These are phyloP conservation scores for Capitella teleta DNA, from an alignment of 1,140 invertebrate genomes.

Conservation along the genomic window DNA sequence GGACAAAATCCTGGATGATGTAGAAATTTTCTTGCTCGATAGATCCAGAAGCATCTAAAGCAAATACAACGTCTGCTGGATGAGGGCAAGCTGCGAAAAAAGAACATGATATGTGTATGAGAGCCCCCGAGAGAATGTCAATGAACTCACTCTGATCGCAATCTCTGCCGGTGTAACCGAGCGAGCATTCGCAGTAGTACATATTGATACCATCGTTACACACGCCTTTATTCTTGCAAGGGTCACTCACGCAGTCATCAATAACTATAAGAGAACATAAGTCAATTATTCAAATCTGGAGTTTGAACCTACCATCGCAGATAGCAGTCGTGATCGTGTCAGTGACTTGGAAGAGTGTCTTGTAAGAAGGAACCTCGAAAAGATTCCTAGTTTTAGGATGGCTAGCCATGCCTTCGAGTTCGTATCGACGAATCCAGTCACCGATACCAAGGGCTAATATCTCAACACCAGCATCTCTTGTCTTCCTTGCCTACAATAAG, in stretches of 20 bases:
- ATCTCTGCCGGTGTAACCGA: constrained; percentile 50
- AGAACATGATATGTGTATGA: not conserved
- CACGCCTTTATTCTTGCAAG: constrained; percentile 72
- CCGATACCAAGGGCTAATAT: constrained; percentile 18
- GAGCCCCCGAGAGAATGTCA: not conserved
- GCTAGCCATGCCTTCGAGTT: constrained; percentile 12
- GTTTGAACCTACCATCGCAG: constrained; percentile 3
- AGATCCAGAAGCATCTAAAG: constrained; percentile 9
- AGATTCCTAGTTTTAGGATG: constrained; percentile 6
- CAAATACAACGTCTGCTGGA: constrained; percentile 8
- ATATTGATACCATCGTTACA: constrained; percentile 83
- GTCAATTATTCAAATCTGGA: too few relatives aligned
- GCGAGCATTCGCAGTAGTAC: constrained; percentile 71
- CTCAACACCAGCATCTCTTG: not conserved
- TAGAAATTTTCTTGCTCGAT: constrained; percentile 9
- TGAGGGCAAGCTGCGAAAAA: constrained; percentile 1
- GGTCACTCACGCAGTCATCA: constrained; percentile 54
- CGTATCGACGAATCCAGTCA: constrained; percentile 7
- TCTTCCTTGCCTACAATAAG: too few relatives aligned
- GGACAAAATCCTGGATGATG: constrained; percentile 4
- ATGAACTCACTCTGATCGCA: constrained; percentile 45
- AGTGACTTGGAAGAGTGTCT: not conserved
- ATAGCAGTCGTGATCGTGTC: not conserved
- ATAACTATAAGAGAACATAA: constrained; percentile 44
- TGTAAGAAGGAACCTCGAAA: constrained; percentile 1